Conservation (phyloP, 2,797 vertebrate genomes). For the Microcaecilia unicolor region DNA sequence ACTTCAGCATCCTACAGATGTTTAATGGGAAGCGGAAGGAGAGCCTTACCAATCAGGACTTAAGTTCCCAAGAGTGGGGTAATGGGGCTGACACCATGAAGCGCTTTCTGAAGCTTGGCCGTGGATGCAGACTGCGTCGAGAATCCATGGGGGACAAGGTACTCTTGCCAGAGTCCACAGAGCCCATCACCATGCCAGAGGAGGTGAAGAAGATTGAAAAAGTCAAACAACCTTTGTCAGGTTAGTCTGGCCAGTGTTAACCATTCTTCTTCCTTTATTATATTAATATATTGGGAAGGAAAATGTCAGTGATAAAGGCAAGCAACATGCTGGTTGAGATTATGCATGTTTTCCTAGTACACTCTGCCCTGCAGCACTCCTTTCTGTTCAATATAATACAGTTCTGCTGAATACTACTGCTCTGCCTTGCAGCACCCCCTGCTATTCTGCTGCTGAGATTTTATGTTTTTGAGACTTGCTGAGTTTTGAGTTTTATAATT, state of each 20-base stretch:
- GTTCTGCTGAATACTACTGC: too few species aligned
- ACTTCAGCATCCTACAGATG: slow-evolving; percentile 62
- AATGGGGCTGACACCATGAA: slow-evolving; percentile 49
- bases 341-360: too few species aligned
- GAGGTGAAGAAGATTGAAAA: slow-evolving; percentile 7
- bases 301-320: too few species aligned
- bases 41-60: too few species aligned
- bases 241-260: slow-evolving; percentile 17
- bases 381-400: rapidly evolving
- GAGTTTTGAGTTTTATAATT: too few species aligned
- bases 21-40: slow-evolving; percentile 26
- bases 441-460: too few species aligned
- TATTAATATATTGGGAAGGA: too few species aligned
- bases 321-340: too few species aligned
- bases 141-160: slow-evolving; percentile 54
- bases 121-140: slow-evolving; percentile 52
- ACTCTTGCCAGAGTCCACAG: slow-evolving; percentile 32
- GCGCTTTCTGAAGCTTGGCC: slow-evolving; percentile 67
- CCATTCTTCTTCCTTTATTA: too few species aligned
- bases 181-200: background rate
- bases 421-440: too few species aligned
- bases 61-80: slow-evolving; percentile 37
- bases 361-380: background rate
- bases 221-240: slow-evolving; percentile 38
- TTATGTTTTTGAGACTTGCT: too few species aligned